phyloP scores from a whole-genome alignment of 2,888 invertebrate species.

The Hetaerina titia region DNA sequence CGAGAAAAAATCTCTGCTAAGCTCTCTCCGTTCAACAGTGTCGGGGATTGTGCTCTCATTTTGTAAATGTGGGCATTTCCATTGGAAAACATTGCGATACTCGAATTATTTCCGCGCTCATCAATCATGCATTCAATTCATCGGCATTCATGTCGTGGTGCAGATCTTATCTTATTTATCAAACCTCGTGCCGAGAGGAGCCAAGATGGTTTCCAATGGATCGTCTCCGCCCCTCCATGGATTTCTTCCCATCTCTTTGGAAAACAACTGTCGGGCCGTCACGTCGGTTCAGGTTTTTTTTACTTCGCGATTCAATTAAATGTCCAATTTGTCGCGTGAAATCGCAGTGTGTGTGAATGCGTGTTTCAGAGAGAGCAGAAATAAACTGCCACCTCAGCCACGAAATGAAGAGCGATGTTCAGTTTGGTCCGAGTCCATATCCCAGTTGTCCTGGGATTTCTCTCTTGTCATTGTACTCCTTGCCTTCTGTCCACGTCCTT shows the following conservation, averaged over 20 bases:
- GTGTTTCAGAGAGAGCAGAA: background rate
- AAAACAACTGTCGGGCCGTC: background rate
- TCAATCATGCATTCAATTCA: background rate
- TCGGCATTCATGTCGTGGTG: background rate
- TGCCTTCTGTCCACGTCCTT: too few relatives aligned
- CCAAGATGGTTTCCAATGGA: background rate
- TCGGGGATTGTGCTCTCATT: background rate
- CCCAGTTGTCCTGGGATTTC: too few relatives aligned
- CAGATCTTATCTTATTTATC: conserved; percentile 3
- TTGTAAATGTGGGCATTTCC: background rate
- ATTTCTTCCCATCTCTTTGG: background rate
- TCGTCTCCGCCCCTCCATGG: background rate
- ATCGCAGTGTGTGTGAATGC: background rate
- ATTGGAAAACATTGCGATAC: background rate
- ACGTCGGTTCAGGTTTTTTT: background rate
- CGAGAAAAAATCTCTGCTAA: background rate
- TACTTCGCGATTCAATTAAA: background rate
- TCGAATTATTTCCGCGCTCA: background rate
- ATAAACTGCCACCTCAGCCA: too few relatives aligned
- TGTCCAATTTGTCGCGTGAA: background rate
- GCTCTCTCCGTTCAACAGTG: background rate
- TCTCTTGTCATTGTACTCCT: too few relatives aligned
- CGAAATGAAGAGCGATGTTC: too few relatives aligned
- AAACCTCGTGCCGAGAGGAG: background rate
- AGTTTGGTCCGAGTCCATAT: too few relatives aligned